phyloP scores from a whole-genome alignment of 1,140 invertebrate species.

The Papilio helenus region DNA sequence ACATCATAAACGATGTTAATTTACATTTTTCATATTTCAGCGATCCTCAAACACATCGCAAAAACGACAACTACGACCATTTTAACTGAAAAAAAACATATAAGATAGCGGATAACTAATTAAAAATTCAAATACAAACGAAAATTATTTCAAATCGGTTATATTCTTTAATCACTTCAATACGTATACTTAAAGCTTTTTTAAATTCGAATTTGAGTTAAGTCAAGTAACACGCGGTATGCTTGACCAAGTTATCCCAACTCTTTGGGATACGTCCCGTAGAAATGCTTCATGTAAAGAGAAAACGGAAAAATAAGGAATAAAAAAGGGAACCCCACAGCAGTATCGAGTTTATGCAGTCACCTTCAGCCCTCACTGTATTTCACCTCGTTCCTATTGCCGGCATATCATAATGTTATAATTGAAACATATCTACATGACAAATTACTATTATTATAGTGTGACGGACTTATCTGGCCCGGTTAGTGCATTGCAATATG shows the following conservation, averaged over 20 bases:
- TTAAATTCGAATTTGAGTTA: too few species aligned
- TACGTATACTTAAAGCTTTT: too few species aligned
- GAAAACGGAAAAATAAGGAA: too few species aligned
- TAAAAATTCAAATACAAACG: too few species aligned
- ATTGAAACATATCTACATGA: slow-evolving; percentile 2
- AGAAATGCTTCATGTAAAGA: too few species aligned
- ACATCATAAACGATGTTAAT: background rate
- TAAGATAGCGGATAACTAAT: too few species aligned
- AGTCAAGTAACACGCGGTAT: too few species aligned
- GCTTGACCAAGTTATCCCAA: too few species aligned
- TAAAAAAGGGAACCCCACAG: background rate
- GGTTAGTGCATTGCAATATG: background rate
- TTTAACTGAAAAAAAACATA: too few species aligned
- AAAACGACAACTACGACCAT: background rate
- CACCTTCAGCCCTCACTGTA: slow-evolving; percentile 2
- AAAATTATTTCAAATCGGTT: too few species aligned
- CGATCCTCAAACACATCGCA: background rate
- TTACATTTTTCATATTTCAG: background rate
- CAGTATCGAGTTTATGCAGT: background rate
- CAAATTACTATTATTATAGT: slow-evolving; percentile 10
- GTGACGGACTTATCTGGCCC: background rate
- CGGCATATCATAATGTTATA: background rate
- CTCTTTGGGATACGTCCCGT: too few species aligned
- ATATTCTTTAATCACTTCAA: too few species aligned
- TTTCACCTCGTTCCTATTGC: slow-evolving; percentile 14